A percentile compares a stretch with the other conserved stretches of the same genome.
Evolutionary conservation across 1,140 invertebrate species (phyloP).

Genomic region (Drosophila yakuba): DNA sequence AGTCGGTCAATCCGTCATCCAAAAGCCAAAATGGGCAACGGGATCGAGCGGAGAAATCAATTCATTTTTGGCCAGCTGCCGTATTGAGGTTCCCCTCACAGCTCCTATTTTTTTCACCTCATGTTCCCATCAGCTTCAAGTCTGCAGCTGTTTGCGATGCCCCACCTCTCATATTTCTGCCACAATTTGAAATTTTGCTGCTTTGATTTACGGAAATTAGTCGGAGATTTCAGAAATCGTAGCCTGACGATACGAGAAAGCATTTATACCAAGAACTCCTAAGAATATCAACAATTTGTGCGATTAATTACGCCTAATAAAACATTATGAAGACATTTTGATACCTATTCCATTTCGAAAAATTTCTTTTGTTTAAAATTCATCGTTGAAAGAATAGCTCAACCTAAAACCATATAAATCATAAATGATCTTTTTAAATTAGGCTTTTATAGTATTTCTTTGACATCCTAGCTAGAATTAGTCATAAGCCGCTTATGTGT

Average conservation of each 20-base stretch:
- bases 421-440: no score
- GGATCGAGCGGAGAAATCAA: slow-evolving; percentile 62
- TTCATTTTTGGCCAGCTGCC: slow-evolving; percentile 70
- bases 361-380: no score
- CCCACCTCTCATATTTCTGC: slow-evolving; percentile 55
- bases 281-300: not conserved
- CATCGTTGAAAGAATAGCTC: no score
- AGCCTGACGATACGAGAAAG: not conserved
- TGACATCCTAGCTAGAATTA: no score
- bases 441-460: no score
- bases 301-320: not conserved
- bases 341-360: not conserved
- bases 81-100: slow-evolving; percentile 2
- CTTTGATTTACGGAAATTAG: slow-evolving; percentile 76
- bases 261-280: not conserved
- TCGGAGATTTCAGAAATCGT: slow-evolving; percentile 18
- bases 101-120: not conserved
- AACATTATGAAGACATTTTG: no score
- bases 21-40: slow-evolving; percentile 69
- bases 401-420: no score
- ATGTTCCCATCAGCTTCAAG: slow-evolving; percentile 3
- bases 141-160: slow-evolving; percentile 23
- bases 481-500: no score
- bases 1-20: slow-evolving; percentile 42
- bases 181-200: slow-evolving; percentile 71